phyloP scores from a whole-genome alignment of 2,888 invertebrate genomes.

The Dusona sp. region DNA sequence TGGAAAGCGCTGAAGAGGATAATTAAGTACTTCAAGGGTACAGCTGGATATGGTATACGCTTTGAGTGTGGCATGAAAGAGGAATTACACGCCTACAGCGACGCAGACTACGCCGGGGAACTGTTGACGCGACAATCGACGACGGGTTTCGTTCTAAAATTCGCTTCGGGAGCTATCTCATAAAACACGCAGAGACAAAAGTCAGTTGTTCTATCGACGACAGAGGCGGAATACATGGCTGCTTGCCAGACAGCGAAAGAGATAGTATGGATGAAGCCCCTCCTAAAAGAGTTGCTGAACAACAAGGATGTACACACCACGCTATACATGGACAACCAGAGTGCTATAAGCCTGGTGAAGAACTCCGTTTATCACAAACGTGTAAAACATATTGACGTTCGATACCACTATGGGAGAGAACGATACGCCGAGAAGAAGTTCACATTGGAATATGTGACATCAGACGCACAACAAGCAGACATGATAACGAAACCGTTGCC shows the following conservation, averaged over 20 bases:
- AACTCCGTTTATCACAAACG: conserved; percentile 15
- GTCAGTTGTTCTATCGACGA: too few relatives aligned
- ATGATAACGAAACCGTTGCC: neutral
- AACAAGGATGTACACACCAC: conserved; percentile 47
- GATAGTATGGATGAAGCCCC: conserved; percentile 70
- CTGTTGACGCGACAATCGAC: conserved; percentile 68
- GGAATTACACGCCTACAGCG: conserved; percentile 67
- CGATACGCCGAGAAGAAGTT: neutral
- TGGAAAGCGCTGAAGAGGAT: conserved; percentile 17
- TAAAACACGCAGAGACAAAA: conserved; percentile 71
- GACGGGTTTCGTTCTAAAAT: conserved; percentile 68
- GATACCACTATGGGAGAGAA: neutral
- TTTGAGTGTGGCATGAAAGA: conserved; percentile 61
- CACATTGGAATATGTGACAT: too few relatives aligned
- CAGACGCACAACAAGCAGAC: neutral
- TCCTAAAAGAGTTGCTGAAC: conserved; percentile 70
- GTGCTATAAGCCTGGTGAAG: conserved; percentile 6
- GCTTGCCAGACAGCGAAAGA: conserved; percentile 73
- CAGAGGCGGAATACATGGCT: too few relatives aligned
- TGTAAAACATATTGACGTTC: neutral
- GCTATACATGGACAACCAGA: conserved; percentile 36
- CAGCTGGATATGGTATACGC: neutral
- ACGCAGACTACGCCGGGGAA: conserved; percentile 72
- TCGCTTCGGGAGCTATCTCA: conserved; percentile 67
- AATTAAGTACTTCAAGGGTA: conserved; percentile 3